These are phyloP conservation scores for Octopus bimaculoides DNA, from an alignment of 1,140 invertebrate species.

Conservation along the genomic window DNA sequence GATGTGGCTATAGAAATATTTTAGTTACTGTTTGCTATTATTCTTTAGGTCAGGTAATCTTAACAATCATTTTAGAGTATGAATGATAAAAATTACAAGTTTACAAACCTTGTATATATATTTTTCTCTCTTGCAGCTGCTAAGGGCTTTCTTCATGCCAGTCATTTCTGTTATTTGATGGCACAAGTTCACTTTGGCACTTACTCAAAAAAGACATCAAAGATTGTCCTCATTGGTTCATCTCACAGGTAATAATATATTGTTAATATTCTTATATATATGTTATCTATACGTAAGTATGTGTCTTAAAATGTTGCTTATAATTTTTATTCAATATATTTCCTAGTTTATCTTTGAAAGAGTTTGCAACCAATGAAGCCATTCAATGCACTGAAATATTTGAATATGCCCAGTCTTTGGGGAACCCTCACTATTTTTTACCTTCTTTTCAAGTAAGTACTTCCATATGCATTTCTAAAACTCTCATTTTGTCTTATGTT, in stretches of 20 bases:
- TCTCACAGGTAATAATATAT: slow-evolving; percentile 51
- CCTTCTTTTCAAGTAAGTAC: slow-evolving; percentile 69
- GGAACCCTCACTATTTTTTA: slow-evolving; percentile 72
- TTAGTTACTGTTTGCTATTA: too few relatives aligned
- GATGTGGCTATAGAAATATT: too few relatives aligned
- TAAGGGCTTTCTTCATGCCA: slow-evolving; percentile 73
- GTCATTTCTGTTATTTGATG: slow-evolving; percentile 92
- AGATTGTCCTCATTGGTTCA: slow-evolving; percentile 78
- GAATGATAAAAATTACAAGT: too few relatives aligned
- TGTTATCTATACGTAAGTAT: background rate
- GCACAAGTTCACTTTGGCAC: slow-evolving; percentile 75
- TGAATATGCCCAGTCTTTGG: slow-evolving; percentile 83
- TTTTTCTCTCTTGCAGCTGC: slow-evolving; percentile 51
- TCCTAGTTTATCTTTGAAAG: slow-evolving; percentile 53
- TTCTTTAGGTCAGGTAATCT: too few relatives aligned
- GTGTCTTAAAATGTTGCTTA: background rate
- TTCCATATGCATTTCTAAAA: background rate
- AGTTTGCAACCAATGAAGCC: slow-evolving; percentile 78
- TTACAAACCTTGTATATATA: too few relatives aligned
- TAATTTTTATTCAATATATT: slow-evolving; percentile 12
- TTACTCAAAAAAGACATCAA: slow-evolving; percentile 63
- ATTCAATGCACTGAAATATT: slow-evolving; percentile 93
- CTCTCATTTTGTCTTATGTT: too few relatives aligned
- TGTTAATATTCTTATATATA: background rate
- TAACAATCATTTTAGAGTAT: too few relatives aligned